Evolutionary conservation across 2,888 invertebrate species (phyloP).

Genomic region (Lochmaea crataegi): DNA sequence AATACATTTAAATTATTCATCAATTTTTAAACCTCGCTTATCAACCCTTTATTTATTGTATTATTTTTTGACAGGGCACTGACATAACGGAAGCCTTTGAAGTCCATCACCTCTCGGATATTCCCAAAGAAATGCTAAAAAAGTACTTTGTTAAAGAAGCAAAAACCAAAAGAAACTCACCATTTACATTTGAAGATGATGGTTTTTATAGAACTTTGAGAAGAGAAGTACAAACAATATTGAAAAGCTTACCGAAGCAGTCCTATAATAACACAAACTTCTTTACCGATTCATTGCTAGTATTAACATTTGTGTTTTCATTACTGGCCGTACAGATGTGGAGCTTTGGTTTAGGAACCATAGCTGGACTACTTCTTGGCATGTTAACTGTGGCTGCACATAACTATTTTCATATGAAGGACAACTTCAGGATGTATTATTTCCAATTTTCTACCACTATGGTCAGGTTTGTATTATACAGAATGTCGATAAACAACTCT

Average conservation of each 20-base stretch:
- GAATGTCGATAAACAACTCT: no score
- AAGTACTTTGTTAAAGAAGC: slow-evolving; percentile 77
- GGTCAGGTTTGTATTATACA: slow-evolving; percentile 67
- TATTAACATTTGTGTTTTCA: slow-evolving; percentile 55
- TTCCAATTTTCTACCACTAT: slow-evolving; percentile 78
- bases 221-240: slow-evolving; percentile 63
- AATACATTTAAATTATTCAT: no score
- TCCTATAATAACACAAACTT: slow-evolving; percentile 59
- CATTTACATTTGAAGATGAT: slow-evolving; percentile 78
- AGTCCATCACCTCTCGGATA: slow-evolving; percentile 74
- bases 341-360: slow-evolving; percentile 63
- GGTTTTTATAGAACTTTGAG: slow-evolving; percentile 82
- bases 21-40: no score
- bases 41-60: no score
- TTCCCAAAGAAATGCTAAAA: slow-evolving; percentile 68
- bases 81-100: slow-evolving; percentile 87
- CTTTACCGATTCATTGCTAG: slow-evolving; percentile 63
- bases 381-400: slow-evolving; percentile 75
- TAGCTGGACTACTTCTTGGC: slow-evolving; percentile 71
- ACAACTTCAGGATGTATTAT: slow-evolving; percentile 83
- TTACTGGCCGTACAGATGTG: slow-evolving; percentile 56
- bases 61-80: slow-evolving; percentile 70
- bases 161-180: slow-evolving; percentile 73
- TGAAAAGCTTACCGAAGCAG: slow-evolving; percentile 68
- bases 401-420: slow-evolving; percentile 81